Conservation (phyloP, 2,797 vertebrate genomes). For the Eulemur mongoz region DNA sequence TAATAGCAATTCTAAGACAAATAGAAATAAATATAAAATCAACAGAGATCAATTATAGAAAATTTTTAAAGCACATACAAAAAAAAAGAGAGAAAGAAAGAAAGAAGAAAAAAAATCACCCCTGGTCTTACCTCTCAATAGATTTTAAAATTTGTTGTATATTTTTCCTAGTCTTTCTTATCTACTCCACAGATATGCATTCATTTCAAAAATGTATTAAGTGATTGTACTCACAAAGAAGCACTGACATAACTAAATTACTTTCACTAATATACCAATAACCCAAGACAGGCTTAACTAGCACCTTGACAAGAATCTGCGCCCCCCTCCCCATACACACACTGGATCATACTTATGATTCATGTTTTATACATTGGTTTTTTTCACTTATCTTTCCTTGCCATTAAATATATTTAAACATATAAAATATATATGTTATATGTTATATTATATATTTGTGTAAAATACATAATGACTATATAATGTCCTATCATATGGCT, state of each 20-base stretch:
- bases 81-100: neutral
- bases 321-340: too few relatives aligned
- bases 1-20: constrained; percentile 10
- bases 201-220: neutral
- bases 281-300: neutral
- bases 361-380: neutral
- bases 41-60: neutral
- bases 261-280: neutral
- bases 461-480: neutral
- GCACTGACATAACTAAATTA: neutral
- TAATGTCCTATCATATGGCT: neutral
- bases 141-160: neutral
- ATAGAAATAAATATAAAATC: neutral
- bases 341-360: neutral
- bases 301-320: neutral
- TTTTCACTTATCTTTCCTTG: constrained; percentile 18
- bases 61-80: neutral
- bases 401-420: neutral
- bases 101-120: neutral
- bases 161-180: constrained; percentile 21
- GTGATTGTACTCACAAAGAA: neutral
- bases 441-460: neutral
- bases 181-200: neutral
- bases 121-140: neutral
- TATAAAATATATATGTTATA: neutral